Base-by-base conservation (phyloP, 2,888 invertebrate genomes). In the Orchestes rusci region DNA sequence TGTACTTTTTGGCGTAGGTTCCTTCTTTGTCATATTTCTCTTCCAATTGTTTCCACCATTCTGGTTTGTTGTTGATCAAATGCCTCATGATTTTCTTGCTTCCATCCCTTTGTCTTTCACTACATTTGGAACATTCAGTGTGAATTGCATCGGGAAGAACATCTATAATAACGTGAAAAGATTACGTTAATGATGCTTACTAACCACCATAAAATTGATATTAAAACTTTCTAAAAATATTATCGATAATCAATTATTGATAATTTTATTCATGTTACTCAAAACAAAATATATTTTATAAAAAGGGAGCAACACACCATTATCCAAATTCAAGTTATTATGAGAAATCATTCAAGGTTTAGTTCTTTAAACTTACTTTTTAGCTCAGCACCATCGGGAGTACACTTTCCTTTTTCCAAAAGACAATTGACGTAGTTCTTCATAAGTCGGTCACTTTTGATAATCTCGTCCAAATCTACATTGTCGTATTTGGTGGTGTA, bases 401-500 rank as follows among this genome's bases (percentile, higher is more conserved):
- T 80, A 63, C 84, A 84, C 10, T 73, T 73, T 15, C 78, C 79
- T 56, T 66, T 71, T 0, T 79, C 80, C 50, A 82, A 59, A 2
- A 84, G 68, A 58, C 84, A 84, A 55, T 80, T 77, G 3, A 80
- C 73, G 60, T 84, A 84, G 41, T 77, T 80, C 52, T 76, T 76
- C 32, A 83, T 68, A 8, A 84, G 69, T 30, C 82, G 73, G 3
- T 79, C 72, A 32, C 79, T 84, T 53, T 71, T 72, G 2, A 84
- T 68, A 50, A 84, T 77, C 57, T 78, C 74, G 16, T 83, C 80
- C 18, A 84, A 62, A 58, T 84, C 77, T 52, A 84, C 71, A 60
- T 80, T 75, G 63, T 82, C 82, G 68, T 78, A 84, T 61, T 79
- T 82, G 52, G 78, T 77, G 1, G 80, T 79, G 65, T 82, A 83